A percentile compares a stretch with the other conserved stretches of the same genome.
These are phyloP conservation scores for Globodera ellingtonae DNA, from an alignment of 1,140 invertebrate genomes.

Conservation along the genomic window DNA sequence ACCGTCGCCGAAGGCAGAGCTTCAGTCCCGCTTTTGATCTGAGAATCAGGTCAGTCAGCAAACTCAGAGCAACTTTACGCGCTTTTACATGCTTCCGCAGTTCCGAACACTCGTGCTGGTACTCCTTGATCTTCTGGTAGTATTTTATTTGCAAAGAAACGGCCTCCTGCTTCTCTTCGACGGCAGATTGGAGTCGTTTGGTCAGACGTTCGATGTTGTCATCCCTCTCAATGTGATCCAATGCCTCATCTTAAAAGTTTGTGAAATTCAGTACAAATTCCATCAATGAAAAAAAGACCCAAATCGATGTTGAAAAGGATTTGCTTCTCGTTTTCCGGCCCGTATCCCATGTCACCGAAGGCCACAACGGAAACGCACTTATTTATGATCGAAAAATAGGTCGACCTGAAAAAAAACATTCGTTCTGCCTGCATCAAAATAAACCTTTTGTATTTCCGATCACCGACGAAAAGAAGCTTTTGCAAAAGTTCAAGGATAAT, in stretches of 20 bases:
- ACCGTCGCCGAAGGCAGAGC: slow-evolving; percentile 27
- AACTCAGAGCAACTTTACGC: slow-evolving; percentile 7
- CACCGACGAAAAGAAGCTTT: slow-evolving; percentile 30
- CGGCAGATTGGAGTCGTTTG: slow-evolving; percentile 32
- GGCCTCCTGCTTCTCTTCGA: slow-evolving; percentile 39
- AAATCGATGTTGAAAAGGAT: slow-evolving; percentile 23
- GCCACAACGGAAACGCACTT: slow-evolving; percentile 25
- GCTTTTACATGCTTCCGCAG: slow-evolving; percentile 39
- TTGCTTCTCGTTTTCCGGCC: slow-evolving; percentile 29
- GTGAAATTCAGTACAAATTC: neutral
- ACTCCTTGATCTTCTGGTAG: slow-evolving; percentile 45
- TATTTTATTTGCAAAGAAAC: slow-evolving; percentile 37
- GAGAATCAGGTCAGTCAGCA: slow-evolving; percentile 4
- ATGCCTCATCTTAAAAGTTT: slow-evolving; percentile 29
- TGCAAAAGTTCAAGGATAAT: slow-evolving; percentile 37
- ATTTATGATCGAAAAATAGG: slow-evolving; percentile 33
- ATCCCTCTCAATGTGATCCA: slow-evolving; percentile 40
- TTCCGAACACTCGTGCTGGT: slow-evolving; percentile 29
- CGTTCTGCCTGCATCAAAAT: slow-evolving; percentile 1
- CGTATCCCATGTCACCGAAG: slow-evolving; percentile 30
- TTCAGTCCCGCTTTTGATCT: slow-evolving; percentile 29
- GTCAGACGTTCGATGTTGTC: slow-evolving; percentile 15
- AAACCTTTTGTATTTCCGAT: slow-evolving; percentile 40
- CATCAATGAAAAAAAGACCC: slow-evolving; percentile 16
- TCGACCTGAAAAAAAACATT: slow-evolving; percentile 9